phyloP scores from a whole-genome alignment of 2,888 invertebrate species.

The Heliconius charithonia region DNA sequence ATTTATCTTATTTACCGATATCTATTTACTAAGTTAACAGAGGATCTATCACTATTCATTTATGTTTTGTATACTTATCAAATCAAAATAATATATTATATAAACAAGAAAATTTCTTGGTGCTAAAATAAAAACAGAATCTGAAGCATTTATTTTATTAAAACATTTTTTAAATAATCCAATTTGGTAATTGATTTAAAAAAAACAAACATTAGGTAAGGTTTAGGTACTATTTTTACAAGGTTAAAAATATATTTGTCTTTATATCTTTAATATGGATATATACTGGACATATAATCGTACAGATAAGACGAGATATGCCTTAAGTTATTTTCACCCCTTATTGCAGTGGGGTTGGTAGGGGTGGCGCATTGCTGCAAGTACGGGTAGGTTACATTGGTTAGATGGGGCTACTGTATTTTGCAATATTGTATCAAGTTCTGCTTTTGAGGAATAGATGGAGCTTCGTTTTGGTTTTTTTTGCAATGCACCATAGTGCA shows the following conservation, averaged over 20 bases:
- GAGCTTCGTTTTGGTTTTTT: conserved; percentile 51
- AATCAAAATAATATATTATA: too few species aligned
- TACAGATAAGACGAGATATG: conserved; percentile 10
- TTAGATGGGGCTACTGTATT: conserved; percentile 81
- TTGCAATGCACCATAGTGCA: neutral
- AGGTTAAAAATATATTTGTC: neutral
- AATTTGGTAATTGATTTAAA: too few species aligned
- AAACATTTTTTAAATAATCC: too few species aligned
- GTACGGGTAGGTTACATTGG: conserved; percentile 59
- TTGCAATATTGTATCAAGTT: conserved; percentile 70
- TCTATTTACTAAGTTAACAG: too few species aligned
- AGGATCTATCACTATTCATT: too few species aligned
- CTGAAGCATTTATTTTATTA: too few species aligned
- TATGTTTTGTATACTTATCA: too few species aligned
- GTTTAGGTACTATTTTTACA: too few species aligned
- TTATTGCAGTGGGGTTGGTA: conserved; percentile 64
- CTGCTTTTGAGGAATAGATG: conserved; percentile 74
- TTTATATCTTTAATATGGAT: neutral
- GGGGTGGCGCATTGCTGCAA: conserved; percentile 73
- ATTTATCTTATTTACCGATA: too few species aligned
- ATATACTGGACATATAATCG: neutral
- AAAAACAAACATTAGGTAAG: too few species aligned
- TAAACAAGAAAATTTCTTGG: too few species aligned
- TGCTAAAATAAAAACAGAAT: too few species aligned
- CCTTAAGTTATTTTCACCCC: conserved; percentile 50